Evolutionary conservation across 2,797 vertebrate genomes (phyloP), one percentile per base, ranked within the genome.

Genomic region (Aeoliscus strigatus): DNA sequence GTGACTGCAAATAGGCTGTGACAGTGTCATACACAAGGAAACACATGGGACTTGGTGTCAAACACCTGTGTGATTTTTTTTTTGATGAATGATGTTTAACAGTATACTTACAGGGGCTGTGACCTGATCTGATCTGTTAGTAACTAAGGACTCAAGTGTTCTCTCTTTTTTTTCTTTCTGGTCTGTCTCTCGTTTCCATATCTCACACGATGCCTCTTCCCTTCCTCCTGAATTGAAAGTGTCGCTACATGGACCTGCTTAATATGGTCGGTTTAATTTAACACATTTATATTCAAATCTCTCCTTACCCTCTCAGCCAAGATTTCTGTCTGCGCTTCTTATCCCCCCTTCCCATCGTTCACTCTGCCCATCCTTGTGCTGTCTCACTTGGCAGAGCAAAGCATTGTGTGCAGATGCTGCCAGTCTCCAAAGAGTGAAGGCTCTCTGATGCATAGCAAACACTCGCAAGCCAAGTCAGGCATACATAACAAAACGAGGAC

Each of bases 381-480:
- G 73, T 77, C 65, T 77, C 57, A 76, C 46, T 66, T 35, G 23
- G 52, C 6, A 62, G 73, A 80, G 68, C 57, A 27, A 80, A 66
- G 81, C 78, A 77, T 64, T 63, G 68, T 66, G 67, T 66, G 56
- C 73, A 73, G 63, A 71, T 42, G 39, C 62, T 62, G 60, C 52
- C 44, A 34, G 71, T 73, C 75, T 76, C 74, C 38, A 27, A 65
- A 77, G 66, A 80, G 50, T 33, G 70, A 60, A 66, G 18, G 64
- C 24, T 13, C 12, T 40, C 61, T 81, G 73, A 84, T 79, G 69
- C 67, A 79, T 73, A 74, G 70, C 71, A 82, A 83, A 80, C 63
- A 79, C 67, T 57, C 71, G 60, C 40, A 70, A 63, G 56, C 43
- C 60, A 38, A 71, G 51, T 40, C 60, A 55, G 62, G 68, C 73